Evolutionary conservation across 2,797 vertebrate species (phyloP).

Genomic region (Sphenodon punctatus): DNA sequence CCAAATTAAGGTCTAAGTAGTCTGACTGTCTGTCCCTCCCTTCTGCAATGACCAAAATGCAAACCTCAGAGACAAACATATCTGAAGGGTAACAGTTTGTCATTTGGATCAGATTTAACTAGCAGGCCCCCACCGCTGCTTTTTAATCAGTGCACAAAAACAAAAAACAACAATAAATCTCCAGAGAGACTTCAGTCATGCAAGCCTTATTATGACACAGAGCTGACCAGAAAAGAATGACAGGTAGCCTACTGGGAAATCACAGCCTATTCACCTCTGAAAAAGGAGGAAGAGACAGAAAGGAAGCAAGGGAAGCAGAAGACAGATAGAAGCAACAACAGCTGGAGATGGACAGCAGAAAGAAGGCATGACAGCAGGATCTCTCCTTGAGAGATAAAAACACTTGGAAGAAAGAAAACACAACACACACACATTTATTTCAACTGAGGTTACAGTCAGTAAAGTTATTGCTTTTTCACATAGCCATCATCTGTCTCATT

Average conservation of each 20-base stretch:
- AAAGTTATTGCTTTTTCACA: neutral
- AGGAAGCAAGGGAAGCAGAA: too few species aligned
- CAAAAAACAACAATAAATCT: too few species aligned
- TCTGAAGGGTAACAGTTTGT: neutral
- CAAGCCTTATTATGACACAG: rapidly evolving
- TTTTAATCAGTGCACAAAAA: neutral
- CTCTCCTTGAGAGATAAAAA: neutral
- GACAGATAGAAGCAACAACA: too few species aligned
- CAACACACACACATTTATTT: neutral
- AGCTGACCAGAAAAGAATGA: neutral
- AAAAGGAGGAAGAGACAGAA: neutral
- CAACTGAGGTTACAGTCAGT: neutral
- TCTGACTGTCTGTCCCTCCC: neutral
- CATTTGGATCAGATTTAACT: neutral
- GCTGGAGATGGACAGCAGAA: neutral
- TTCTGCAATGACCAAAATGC: neutral
- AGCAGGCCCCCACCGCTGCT: too few species aligned
- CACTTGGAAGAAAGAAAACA: neutral
- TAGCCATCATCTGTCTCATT: neutral
- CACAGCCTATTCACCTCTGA: neutral
- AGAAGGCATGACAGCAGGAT: neutral
- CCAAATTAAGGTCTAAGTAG: neutral
- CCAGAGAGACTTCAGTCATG: neutral
- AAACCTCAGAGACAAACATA: neutral
- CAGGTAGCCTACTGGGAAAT: neutral